Percentiles rank a stretch among this genome's conserved stretches.
Conservation (phyloP, 2,113 vertebrate species). For the Rattus norvegicus region DNA sequence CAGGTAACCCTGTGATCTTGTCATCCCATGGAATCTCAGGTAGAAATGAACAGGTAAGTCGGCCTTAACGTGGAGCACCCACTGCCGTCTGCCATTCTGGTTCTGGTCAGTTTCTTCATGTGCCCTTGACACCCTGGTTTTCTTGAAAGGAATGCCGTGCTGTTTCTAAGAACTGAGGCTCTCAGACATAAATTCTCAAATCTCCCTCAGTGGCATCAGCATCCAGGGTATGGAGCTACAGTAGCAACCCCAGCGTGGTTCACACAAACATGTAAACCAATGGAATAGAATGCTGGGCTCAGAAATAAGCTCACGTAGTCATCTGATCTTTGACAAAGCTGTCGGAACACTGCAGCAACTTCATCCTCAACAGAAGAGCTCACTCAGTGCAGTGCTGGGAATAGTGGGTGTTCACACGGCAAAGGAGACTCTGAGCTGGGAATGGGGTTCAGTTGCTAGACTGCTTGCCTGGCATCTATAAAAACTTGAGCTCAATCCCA, state of each 20-base stretch:
- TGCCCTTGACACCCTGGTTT: neutral
- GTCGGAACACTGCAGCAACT: neutral
- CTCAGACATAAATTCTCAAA: too few species aligned
- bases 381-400: neutral
- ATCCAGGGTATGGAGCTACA: too few species aligned
- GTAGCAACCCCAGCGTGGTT: neutral
- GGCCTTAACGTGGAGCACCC: fast-evolving
- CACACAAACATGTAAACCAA: neutral
- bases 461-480: neutral
- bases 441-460: neutral
- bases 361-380: neutral
- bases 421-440: neutral
- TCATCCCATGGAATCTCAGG: neutral
- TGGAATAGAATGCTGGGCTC: neutral
- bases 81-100: neutral
- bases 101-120: neutral
- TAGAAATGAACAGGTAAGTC: neutral
- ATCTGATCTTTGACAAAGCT: neutral
- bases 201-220: too few species aligned
- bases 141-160: neutral
- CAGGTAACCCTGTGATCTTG: neutral
- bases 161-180: neutral
- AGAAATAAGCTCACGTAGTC: neutral
- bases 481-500: neutral
- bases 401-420: fast-evolving